phyloP scores from a whole-genome alignment of 2,888 invertebrate species.

The Callosobruchus maculatus region DNA sequence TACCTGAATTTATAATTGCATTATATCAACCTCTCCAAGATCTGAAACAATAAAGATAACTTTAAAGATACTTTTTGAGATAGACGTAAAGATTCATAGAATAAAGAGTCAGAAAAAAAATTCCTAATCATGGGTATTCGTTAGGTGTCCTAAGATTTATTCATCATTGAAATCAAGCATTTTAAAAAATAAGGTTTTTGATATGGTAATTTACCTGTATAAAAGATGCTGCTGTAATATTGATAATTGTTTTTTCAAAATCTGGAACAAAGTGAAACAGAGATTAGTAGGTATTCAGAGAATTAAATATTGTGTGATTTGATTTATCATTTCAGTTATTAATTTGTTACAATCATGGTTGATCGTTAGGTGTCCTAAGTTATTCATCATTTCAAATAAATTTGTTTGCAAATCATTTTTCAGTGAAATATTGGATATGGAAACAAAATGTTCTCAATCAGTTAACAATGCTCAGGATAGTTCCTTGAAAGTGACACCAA shows the following conservation, averaged over 20 bases:
- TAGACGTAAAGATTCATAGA: too few species aligned
- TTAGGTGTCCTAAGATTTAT: conserved; percentile 21
- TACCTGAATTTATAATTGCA: too few species aligned
- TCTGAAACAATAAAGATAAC: too few species aligned
- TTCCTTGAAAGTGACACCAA: too few species aligned
- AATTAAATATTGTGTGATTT: neutral
- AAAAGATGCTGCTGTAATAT: too few species aligned
- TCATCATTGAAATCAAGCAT: conserved; percentile 5
- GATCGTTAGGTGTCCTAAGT: conserved; percentile 20
- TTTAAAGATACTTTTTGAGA: too few species aligned
- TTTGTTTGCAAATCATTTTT: too few species aligned
- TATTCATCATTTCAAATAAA: conserved; percentile 3
- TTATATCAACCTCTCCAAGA: too few species aligned
- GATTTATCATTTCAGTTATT: neutral
- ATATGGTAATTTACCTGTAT: neutral
- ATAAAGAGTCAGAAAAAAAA: conserved; percentile 1
- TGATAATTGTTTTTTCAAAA: too few species aligned
- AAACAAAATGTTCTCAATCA: too few species aligned
- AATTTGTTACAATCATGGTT: conserved; percentile 10
- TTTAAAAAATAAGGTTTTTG: neutral
- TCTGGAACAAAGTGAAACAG: neutral
- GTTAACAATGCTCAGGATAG: too few species aligned
- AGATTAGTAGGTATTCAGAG: neutral
- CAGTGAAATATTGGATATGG: too few species aligned
- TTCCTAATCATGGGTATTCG: conserved; percentile 16